Evolutionary conservation across 2,797 vertebrate species (phyloP).

Genomic region (Selene dorsalis): DNA sequence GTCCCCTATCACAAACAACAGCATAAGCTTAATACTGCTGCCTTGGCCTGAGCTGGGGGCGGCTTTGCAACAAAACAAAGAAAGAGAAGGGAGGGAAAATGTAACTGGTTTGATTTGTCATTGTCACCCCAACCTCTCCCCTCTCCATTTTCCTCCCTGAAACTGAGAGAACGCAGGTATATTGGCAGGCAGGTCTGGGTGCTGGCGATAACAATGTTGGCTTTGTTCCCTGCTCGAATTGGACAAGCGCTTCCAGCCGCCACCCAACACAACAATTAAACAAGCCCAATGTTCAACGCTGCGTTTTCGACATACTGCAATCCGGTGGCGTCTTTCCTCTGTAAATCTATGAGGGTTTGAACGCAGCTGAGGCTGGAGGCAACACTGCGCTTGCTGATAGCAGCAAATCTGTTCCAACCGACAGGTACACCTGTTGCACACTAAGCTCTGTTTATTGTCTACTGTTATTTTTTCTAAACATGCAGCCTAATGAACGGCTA

Average conservation of each 20-base stretch:
- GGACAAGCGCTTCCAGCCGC: conserved; percentile 66
- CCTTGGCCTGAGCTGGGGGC: conserved; percentile 39
- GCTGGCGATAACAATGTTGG: conserved; percentile 78
- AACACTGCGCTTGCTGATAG: conserved; percentile 64
- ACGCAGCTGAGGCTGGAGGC: conserved; percentile 60
- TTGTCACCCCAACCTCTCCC: conserved; percentile 60
- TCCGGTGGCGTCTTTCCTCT: conserved; percentile 54
- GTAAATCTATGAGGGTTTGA: conserved; percentile 53
- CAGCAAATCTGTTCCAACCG: conserved; percentile 66
- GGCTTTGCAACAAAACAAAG: conserved; percentile 48
- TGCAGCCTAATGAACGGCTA: conserved; percentile 39
- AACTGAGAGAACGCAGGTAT: conserved; percentile 72
- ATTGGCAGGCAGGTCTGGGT: conserved; percentile 75
- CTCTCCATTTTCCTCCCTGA: conserved; percentile 42
- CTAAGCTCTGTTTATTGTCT: conserved; percentile 58
- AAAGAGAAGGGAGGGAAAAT: conserved; percentile 47
- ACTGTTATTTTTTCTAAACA: conserved; percentile 40
- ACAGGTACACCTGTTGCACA: conserved; percentile 70
- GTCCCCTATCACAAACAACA: conserved; percentile 35
- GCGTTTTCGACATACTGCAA: conserved; percentile 50
- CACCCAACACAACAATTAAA: conserved; percentile 79
- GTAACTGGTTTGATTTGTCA: conserved; percentile 68
- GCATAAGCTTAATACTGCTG: conserved; percentile 31
- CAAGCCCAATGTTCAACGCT: conserved; percentile 45
- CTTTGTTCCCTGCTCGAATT: conserved; percentile 78